Evolutionary conservation across 2,113 vertebrate species (phyloP).

Genomic region (Amphiprion ocellaris): DNA sequence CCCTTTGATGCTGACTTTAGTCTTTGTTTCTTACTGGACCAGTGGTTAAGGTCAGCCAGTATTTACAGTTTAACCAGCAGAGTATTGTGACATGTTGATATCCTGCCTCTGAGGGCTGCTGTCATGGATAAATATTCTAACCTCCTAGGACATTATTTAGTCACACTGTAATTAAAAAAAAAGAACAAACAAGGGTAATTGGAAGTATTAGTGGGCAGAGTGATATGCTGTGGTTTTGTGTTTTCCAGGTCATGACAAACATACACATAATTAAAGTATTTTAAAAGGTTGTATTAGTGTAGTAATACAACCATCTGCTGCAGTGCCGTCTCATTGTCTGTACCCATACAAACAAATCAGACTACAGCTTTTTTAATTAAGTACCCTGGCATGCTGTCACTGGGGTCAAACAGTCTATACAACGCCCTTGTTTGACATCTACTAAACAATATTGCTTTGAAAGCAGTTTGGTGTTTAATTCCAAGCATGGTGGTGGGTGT

Average conservation of each 20-base stretch:
- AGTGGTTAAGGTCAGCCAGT: neutral
- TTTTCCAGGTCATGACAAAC: neutral
- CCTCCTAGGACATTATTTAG: neutral
- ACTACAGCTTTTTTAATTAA: neutral
- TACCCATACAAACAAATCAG: neutral
- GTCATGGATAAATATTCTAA: neutral
- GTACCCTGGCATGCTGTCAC: neutral
- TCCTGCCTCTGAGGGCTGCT: neutral
- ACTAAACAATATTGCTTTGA: neutral
- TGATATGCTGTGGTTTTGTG: neutral
- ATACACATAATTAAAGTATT: neutral
- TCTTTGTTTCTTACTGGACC: neutral
- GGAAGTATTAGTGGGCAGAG: neutral
- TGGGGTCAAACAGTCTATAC: neutral
- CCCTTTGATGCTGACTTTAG: conserved; percentile 8
- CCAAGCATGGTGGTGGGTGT: neutral
- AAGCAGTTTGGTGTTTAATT: conserved; percentile 5
- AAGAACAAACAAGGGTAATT: neutral
- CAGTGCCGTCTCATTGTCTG: neutral
- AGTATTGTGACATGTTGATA: neutral
- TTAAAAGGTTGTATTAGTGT: neutral
- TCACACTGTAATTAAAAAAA: neutral
- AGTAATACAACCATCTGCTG: neutral
- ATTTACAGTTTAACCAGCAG: neutral
- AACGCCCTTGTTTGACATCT: neutral